Base-by-base conservation (phyloP, 2,888 invertebrate species). In the Lochmaea capreae region DNA sequence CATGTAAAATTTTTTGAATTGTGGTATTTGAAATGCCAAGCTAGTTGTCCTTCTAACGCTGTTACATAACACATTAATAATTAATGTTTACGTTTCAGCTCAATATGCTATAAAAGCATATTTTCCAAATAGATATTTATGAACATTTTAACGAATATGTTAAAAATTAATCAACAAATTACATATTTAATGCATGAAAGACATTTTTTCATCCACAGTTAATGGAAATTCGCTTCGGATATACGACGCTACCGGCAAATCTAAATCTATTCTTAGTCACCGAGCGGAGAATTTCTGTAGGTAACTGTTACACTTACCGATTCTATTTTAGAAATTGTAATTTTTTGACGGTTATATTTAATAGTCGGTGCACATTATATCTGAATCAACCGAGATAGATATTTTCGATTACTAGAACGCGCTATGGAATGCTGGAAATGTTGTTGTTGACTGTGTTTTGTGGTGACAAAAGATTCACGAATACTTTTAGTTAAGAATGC, bases 231-330 rank as follows among this genome's bases (percentile, higher is more conserved):
- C 46, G 11, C 11, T 46, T 14, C 3, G 14, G 11, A 14, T 14
- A 46, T 46, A 14, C 11, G 12, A 46, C 11, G 12, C 46, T 46
- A 12, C 14, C 14, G 46, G 46, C 46, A 12, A 46, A 12, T 54
- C 18, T 18, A 26, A 52, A 14, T 70, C 70, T 70, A 70, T 70
- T 70, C 54, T 57, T 63, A 52, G 70, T 62, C 54, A 57, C 54
- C 63, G 54, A 22, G 18, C 69, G 33, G 14, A 72, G 72, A 71
- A 72, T 69, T 75, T 72, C 69, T 72, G 72, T 76, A 76, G 76
- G 77, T 77, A 76, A 77, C 71, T 74, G 77, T 77, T 74, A 77
- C 74, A 74, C 52, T 77, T 74, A 71, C 71, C 68, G 63, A 54
- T 49, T 77, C 74, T 76, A 76, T 76, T 76, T 77, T 73, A 18